These are phyloP conservation scores for Mizuhopecten yessoensis DNA, from an alignment of 1,140 invertebrate genomes.

Conservation along the genomic window DNA sequence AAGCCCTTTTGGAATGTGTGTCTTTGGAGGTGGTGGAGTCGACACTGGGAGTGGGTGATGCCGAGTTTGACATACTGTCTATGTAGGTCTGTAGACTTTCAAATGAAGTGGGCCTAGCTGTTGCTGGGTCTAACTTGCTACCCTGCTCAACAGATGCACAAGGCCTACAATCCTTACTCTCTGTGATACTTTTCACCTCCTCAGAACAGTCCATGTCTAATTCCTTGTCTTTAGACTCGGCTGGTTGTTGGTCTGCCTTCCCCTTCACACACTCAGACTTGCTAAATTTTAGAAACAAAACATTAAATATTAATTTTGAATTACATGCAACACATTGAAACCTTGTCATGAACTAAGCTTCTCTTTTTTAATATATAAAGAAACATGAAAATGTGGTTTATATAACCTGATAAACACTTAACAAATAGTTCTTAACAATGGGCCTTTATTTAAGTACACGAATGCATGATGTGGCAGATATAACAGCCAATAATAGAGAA, in stretches of 20 bases:
- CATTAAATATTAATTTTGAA: not conserved
- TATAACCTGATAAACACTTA: too few species aligned
- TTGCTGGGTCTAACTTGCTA: not conserved
- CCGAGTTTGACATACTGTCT: not conserved
- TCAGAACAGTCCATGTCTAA: not conserved
- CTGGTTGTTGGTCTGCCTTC: not conserved
- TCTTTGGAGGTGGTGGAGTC: conserved; percentile 12
- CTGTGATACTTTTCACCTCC: conserved; percentile 3
- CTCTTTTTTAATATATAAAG: too few species aligned
- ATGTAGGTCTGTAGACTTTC: conserved; percentile 31
- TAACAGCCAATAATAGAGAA: too few species aligned
- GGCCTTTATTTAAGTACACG: too few species aligned
- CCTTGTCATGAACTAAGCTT: too few species aligned
- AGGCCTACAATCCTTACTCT: not conserved
- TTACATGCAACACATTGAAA: not conserved
- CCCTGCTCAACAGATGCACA: not conserved
- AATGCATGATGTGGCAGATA: too few species aligned
- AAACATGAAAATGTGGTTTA: too few species aligned
- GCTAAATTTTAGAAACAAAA: conserved; percentile 3
- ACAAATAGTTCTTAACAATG: too few species aligned
- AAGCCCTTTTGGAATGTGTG: not conserved
- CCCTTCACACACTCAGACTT: conserved; percentile 9
- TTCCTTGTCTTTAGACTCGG: not conserved
- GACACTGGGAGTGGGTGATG: not conserved
- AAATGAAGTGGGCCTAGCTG: not conserved